Evolutionary conservation across 2,888 invertebrate species (phyloP), one percentile per base, ranked within the genome.

Genomic region (Drosophila dives): DNA sequence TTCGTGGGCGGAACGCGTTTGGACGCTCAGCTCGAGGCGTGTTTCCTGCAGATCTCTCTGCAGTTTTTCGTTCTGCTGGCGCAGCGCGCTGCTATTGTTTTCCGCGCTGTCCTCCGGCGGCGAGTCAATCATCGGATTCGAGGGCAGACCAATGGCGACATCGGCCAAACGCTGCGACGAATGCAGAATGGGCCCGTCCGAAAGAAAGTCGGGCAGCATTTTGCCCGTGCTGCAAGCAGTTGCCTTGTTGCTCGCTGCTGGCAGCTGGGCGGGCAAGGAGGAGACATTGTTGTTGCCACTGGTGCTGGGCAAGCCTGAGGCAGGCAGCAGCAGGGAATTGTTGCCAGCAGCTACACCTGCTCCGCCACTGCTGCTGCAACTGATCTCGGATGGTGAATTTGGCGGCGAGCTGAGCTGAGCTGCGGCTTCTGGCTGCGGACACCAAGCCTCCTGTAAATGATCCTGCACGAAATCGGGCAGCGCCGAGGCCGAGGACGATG

Each of bases 401-500:
- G 91, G 91, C 10, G 92, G 91, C 34, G 93, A 92, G 53, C 89
- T 90, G 2, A 90, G 83, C 67, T 91, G 91, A 78, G 91, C 90
- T 45, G 45, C 45, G 15, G 23, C n/a, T 92, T 92, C 68, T 91
- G 91, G 33, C 23, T 45, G 45, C 45, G 45, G 23, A 45, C 83
- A 92, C 92, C 92, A 93, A 85, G 97, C 96, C 45, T 97, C 95
- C 81, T 97, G 94, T 92, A 97, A 94, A 93, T 97, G 97, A 93
- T 97, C 97, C 92, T 97, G 97, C 60, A 98, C 97, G 93, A 97
- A 97, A 92, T 97, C 97, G 0, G 97, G 97, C 79, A 97, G 92
- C 11, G 96, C 92, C 5, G 90, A 86, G 12, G 91, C 91, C 1
- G 89, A 87, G 5, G 83, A 72, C 34, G 45, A 45, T 8, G 45